Conservation (phyloP, 2,888 invertebrate species). For the Tiliacea citrago region DNA sequence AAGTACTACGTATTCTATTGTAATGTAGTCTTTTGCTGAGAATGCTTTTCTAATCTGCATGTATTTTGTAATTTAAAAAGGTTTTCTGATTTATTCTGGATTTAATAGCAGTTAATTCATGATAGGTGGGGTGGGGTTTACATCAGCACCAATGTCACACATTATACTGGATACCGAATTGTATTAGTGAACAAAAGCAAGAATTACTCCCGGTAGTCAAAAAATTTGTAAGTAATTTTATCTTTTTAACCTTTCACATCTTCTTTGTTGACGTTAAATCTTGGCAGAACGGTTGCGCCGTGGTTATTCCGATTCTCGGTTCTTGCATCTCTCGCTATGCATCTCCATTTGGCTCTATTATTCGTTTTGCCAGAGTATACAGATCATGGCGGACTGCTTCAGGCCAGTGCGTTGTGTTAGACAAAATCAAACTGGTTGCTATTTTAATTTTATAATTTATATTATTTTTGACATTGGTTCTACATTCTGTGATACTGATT, state of each 20-base stretch:
- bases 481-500: too few species aligned
- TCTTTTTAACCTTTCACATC: not conserved
- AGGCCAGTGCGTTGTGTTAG: too few species aligned
- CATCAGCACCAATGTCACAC: constrained; percentile 6
- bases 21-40: constrained; percentile 37
- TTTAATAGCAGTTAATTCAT: not conserved
- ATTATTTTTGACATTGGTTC: too few species aligned
- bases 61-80: constrained; percentile 28
- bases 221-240: not conserved
- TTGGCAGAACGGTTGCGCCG: not conserved
- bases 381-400: not conserved
- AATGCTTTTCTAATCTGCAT: constrained; percentile 36
- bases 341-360: not conserved
- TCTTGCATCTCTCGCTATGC: not conserved
- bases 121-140: not conserved
- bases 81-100: constrained; percentile 24
- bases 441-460: too few species aligned
- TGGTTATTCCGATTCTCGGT: not conserved
- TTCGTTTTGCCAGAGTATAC: not conserved
- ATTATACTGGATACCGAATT: constrained; percentile 2
- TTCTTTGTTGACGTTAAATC: not conserved
- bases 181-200: not conserved
- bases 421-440: too few species aligned
- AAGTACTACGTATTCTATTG: constrained; percentile 41
- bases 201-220: not conserved